Conservation (phyloP, 92 coral and sea anemone genomes). For the Blastomussa wellsi region DNA sequence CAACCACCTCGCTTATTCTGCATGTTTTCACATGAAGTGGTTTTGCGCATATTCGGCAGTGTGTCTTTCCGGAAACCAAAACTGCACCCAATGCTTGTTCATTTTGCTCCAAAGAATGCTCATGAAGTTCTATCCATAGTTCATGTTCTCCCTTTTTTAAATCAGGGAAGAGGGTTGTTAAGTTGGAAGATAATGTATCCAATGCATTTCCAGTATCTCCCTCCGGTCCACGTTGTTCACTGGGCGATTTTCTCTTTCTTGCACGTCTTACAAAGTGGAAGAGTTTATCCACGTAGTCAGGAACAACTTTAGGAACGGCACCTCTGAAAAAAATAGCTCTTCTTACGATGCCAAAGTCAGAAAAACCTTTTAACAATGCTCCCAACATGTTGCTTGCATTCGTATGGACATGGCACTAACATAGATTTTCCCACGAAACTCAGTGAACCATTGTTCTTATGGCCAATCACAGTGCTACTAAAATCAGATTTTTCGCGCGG, state of each 20-base stretch:
- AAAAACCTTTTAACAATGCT: conserved; percentile 18
- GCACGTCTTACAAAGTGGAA: conserved; percentile 1
- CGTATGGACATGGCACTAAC: too few species aligned
- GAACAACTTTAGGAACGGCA: conserved; percentile 30
- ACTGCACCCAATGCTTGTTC: conserved; percentile 32
- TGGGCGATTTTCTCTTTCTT: background rate
- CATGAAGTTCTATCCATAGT: conserved; percentile 36
- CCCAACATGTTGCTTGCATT: conserved; percentile 6
- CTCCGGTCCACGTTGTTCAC: background rate
- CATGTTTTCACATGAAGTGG: conserved; percentile 15
- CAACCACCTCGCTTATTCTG: conserved; percentile 33
- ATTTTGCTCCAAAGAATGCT: conserved; percentile 16
- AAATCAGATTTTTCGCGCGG: too few species aligned
- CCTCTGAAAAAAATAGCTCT: conserved; percentile 29
- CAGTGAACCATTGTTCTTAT: too few species aligned
- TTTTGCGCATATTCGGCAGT: conserved; percentile 28
- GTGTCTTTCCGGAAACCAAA: conserved; percentile 23
- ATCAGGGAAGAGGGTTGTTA: conserved; percentile 19
- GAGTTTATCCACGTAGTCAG: conserved; percentile 1
- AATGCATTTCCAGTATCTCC: background rate
- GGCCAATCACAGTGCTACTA: too few species aligned
- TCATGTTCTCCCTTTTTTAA: conserved; percentile 23
- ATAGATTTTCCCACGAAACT: too few species aligned
- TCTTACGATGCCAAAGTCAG: conserved; percentile 22
- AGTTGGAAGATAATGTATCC: conserved; percentile 17